A percentile compares a stretch with the other conserved stretches of the same genome.
phyloP scores from a whole-genome alignment of 2,888 invertebrate species.

The Dromius quadrimaculatus region DNA sequence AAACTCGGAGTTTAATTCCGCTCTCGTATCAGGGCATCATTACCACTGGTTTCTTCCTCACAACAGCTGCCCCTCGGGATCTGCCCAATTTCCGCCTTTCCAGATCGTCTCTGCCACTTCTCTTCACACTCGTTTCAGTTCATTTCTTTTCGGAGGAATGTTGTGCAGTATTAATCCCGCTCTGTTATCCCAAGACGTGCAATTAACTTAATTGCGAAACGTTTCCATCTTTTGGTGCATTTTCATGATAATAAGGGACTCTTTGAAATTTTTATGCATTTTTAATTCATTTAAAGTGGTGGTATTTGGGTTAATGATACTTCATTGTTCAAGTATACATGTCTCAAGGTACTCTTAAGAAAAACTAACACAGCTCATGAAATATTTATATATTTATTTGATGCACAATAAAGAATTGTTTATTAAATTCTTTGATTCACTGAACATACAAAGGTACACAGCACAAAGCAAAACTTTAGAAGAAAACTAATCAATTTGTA shows the following conservation, averaged over 20 bases:
- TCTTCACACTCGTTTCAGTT: too few species aligned
- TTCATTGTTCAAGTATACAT: neutral
- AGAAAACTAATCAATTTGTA: constrained; percentile 4
- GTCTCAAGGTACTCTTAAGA: neutral
- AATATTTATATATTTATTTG: neutral
- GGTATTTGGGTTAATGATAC: constrained; percentile 20
- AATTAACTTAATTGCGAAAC: constrained; percentile 39
- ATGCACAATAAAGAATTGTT: too few species aligned
- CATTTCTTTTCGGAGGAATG: neutral
- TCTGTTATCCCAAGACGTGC: constrained; percentile 34
- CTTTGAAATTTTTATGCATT: constrained; percentile 31
- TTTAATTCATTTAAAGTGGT: constrained; percentile 15
- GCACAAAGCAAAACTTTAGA: too few species aligned
- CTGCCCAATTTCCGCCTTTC: too few species aligned
- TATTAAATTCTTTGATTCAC: too few species aligned
- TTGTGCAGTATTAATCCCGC: constrained; percentile 3
- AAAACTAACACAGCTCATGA: neutral
- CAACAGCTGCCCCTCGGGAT: constrained; percentile 3
- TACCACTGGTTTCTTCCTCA: too few species aligned
- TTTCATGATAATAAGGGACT: constrained; percentile 14
- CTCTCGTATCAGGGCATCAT: too few species aligned
- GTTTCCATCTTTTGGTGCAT: constrained; percentile 42
- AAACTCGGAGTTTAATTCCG: too few species aligned
- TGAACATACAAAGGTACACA: too few species aligned
- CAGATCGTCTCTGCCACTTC: too few species aligned